Percentiles rank a stretch among this genome's conserved stretches.
phyloP scores from a whole-genome alignment of 2,797 vertebrate genomes.

The Phaenicophaeus curvirostris region DNA sequence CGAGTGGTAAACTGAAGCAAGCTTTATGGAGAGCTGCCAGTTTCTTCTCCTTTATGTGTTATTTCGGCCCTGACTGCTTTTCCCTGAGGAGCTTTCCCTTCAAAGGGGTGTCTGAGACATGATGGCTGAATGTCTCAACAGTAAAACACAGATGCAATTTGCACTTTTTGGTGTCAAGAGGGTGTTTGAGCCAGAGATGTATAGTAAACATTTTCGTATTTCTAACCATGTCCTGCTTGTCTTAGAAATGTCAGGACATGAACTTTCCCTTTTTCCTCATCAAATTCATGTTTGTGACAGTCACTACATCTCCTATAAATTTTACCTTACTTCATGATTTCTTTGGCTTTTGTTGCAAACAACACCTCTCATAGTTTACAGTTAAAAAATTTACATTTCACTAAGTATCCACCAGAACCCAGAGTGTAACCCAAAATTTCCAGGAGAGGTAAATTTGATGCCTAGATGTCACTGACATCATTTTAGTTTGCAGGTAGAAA shows the following conservation, averaged over 20 bases:
- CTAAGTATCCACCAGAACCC: not conserved
- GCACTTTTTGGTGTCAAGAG: not conserved
- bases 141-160: not conserved
- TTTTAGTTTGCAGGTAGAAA: not conserved
- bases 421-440: not conserved
- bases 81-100: conserved; percentile 15
- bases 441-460: not conserved
- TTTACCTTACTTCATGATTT: not conserved
- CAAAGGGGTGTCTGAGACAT: not conserved
- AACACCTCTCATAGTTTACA: not conserved
- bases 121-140: not conserved
- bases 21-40: not conserved
- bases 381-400: not conserved
- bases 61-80: conserved; percentile 9
- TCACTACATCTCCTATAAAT: not conserved
- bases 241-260: not conserved
- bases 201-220: not conserved
- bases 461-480: not conserved
- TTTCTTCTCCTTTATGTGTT: conserved; percentile 16
- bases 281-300: not conserved
- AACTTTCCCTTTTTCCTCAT: not conserved
- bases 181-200: not conserved
- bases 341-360: not conserved
- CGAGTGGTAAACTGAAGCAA: conserved; percentile 24
- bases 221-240: not conserved